A percentile compares a stretch with the other conserved stretches of the same genome.
These are phyloP conservation scores for Microdon myrmicae DNA, from an alignment of 2,888 invertebrate species.

Conservation along the genomic window DNA sequence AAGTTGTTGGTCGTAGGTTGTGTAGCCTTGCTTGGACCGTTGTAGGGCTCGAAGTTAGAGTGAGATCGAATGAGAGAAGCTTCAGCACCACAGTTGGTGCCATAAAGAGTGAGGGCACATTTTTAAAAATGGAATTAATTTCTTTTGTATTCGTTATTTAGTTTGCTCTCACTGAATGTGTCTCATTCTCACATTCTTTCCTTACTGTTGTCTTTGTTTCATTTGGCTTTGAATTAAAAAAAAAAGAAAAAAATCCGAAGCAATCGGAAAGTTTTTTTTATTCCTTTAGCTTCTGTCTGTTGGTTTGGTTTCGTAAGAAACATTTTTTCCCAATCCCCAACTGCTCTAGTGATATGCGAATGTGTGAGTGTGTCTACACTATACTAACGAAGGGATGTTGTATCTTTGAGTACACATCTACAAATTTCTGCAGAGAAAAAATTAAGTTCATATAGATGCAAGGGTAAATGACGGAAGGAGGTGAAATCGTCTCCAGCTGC, in stretches of 20 bases:
- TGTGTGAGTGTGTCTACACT: constrained; percentile 35
- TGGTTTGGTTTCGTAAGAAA: constrained; percentile 50
- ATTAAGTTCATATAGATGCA: constrained; percentile 50
- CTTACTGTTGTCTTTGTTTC: constrained; percentile 41
- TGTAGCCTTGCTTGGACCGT: constrained; percentile 41
- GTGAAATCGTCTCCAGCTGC: constrained; percentile 2
- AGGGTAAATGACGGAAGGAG: constrained; percentile 37
- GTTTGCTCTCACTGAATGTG: constrained; percentile 50
- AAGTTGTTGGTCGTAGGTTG: constrained; percentile 30
- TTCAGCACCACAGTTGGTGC: constrained; percentile 47
- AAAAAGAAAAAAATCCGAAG: no score
- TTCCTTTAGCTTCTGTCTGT: constrained; percentile 39
- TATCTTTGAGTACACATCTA: constrained; percentile 52
- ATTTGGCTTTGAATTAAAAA: constrained; percentile 41
- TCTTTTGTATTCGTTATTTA: constrained; percentile 63
- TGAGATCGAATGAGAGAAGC: constrained; percentile 17
- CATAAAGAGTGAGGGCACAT: constrained; percentile 52
- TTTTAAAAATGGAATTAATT: constrained; percentile 65
- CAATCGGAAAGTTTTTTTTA: constrained; percentile 36
- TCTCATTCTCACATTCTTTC: constrained; percentile 28
- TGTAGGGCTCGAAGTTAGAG: constrained; percentile 19
- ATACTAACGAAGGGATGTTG: constrained; percentile 51
- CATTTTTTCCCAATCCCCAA: constrained; percentile 24
- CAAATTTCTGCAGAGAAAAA: constrained; percentile 49
- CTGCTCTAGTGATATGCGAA: constrained; percentile 2